Evolutionary conservation across 2,797 vertebrate genomes (phyloP), one percentile per base, ranked within the genome.

Genomic region (Enteromius radiatus): DNA sequence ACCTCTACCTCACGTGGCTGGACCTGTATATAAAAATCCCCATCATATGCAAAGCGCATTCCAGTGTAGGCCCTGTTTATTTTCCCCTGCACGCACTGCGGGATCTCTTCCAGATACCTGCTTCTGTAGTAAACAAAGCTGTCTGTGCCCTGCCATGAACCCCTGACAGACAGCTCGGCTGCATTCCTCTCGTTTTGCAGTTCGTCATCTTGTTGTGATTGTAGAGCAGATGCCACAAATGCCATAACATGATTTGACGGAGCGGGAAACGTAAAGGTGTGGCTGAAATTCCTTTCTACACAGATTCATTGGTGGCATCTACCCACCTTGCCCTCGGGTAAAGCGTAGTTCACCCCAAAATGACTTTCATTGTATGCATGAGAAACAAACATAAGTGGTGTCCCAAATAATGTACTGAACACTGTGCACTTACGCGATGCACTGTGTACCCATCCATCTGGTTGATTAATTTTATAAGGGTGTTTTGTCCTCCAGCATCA

Each of bases 131-230:
- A 81, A 81, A 68, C 80, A 75, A 67, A 59, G 73, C 68, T 49
- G 67, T 38, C 56, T 9, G 49, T 69, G 33, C 67, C 74, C 61
- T 65, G 36, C 21, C 15, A 10, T 15, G 75, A 76, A 71, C 84
- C 52, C 4, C 59, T 78, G 75, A 78, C 59, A 23, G 78, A 71
- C 54, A 52, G 65, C 47, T 73, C 15, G 12, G 12, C 38, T 31
- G n/a, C 70, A 76, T 83, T 80, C 71, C 81, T 54, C 15, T 38
- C 36, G 5, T 68, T 70, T 73, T 19, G 38, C 47, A 73, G 59
- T 76, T 83, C 65, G 76, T 71, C 70, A 70, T 69, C 38, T 49
- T 84, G 79, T 85, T 84, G 80, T 84, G 85, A 86, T 70, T 75
- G 45, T 56, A 80, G 67, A 59, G 38, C 79, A 56, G 65, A 79